These are phyloP conservation scores for Spodoptera litura DNA, from an alignment of 1,140 invertebrate species.

Conservation along the genomic window DNA sequence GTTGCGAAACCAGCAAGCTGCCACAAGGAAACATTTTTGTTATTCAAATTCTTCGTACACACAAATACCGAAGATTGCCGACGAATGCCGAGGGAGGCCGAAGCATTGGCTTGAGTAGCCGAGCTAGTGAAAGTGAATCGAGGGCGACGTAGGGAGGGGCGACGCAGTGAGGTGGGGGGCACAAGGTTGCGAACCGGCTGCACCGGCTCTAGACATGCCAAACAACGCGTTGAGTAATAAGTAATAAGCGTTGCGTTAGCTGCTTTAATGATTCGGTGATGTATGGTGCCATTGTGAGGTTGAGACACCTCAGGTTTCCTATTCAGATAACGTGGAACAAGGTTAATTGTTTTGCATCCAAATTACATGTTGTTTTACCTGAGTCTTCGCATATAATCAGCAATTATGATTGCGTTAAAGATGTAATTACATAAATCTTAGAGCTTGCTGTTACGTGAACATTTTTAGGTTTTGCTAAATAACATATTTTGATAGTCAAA, in stretches of 20 bases:
- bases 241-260: slow-evolving; percentile 75
- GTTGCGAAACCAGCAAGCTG: slow-evolving; percentile 44
- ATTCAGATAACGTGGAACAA: slow-evolving; percentile 50
- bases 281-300: slow-evolving; percentile 59
- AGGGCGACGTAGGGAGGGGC: slow-evolving; percentile 49
- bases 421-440: slow-evolving; percentile 35
- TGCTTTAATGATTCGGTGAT: slow-evolving; percentile 61
- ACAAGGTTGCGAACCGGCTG: slow-evolving; percentile 78
- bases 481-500: background rate
- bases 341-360: slow-evolving; percentile 47
- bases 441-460: slow-evolving; percentile 10
- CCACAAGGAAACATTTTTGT: slow-evolving; percentile 47
- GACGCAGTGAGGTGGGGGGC: slow-evolving; percentile 53
- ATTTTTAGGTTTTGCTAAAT: background rate
- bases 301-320: slow-evolving; percentile 42
- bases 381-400: slow-evolving; percentile 10
- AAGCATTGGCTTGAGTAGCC: slow-evolving; percentile 59
- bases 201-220: slow-evolving; percentile 71
- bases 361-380: slow-evolving; percentile 23
- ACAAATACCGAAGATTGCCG: slow-evolving; percentile 55
- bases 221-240: slow-evolving; percentile 77
- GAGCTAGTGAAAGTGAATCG: slow-evolving; percentile 75
- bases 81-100: slow-evolving; percentile 56
- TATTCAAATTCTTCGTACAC: slow-evolving; percentile 46
- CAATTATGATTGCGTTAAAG: slow-evolving; percentile 15